Base-by-base conservation (phyloP, 2,888 invertebrate species). In the Epinotia brunnichana region DNA sequence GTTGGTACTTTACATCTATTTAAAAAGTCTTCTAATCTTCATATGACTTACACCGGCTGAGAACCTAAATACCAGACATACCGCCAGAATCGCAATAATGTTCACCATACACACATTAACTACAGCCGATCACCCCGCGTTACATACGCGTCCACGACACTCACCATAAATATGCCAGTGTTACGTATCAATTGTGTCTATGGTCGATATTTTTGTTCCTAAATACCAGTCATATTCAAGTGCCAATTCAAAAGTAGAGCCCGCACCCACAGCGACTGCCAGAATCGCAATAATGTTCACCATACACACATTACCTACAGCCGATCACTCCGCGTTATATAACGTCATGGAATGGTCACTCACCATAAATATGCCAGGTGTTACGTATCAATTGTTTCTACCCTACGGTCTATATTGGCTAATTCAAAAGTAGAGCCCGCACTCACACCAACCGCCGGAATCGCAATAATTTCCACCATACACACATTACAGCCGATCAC, bases 131-230 rank as follows among this genome's bases (percentile, higher is more conserved):
- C 90, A 89, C 86, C 88, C 83, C 83, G 85, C 89, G 87, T 89
- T 90, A 89, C 89, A 90, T 86, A n/a, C n/a, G 74, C 79, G 86
- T 85, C 86, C 87, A 87, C 87, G 87, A 63, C 83, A 83, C 84
- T 85, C 81, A 83, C 87, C 84, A 90, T 90, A 90, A 90, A 90
- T 89, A 78, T 80, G 75, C 80, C 81, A 82, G 81, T 87, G 86
- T 88, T 90, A 90, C 90, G 85, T 90, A 89, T 90, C 91, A 91
- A 91, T 91, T 91, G 91, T 90, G 86, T 90, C 88, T 88, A 89
- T 84, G 82, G 85, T 80, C 75, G 79, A n/a, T n/a, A n/a, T n/a
- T n/a, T n/a, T n/a, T n/a, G n/a, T n/a, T n/a, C n/a, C n/a, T n/a
- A n/a, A n/a, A n/a, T n/a, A n/a, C n/a, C n/a, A n/a, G n/a, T n/a